A percentile compares a stretch with the other conserved stretches of the same genome.
Conservation (phyloP, 2,797 vertebrate species). For the Peromyscus melanophrys region DNA sequence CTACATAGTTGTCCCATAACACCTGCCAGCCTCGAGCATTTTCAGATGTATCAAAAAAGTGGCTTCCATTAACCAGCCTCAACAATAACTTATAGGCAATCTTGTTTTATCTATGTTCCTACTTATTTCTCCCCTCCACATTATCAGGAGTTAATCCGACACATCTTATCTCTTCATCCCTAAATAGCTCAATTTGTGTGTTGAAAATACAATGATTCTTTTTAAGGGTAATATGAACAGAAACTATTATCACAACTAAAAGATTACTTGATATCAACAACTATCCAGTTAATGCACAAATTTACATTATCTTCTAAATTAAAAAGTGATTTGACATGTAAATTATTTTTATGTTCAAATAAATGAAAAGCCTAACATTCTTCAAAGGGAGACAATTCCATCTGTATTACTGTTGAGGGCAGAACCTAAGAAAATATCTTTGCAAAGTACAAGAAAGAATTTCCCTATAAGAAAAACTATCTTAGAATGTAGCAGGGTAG, state of each 20-base stretch:
- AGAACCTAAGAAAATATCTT: not conserved
- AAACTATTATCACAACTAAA: not conserved
- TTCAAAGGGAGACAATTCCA: not conserved
- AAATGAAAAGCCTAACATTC: not conserved
- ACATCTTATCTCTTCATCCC: not conserved
- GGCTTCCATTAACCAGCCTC: not conserved
- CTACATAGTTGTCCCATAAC: not conserved
- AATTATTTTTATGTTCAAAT: conserved; percentile 38
- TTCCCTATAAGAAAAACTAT: not conserved
- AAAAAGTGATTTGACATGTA: not conserved
- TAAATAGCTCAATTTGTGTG: conserved; percentile 17
- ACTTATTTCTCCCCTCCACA: not conserved
- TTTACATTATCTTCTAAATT: conserved; percentile 22
- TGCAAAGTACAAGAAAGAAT: conserved; percentile 3
- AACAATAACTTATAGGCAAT: not conserved
- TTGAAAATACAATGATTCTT: not conserved
- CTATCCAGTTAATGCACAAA: not conserved
- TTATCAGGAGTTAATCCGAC: not conserved
- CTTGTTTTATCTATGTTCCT: not conserved
- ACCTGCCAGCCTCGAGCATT: not conserved
- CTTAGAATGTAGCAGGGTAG: not conserved
- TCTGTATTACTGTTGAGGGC: not conserved
- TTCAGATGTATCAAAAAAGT: not conserved
- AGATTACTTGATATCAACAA: not conserved
- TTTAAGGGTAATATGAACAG: not conserved